Percentiles rank a stretch among this genome's conserved stretches.
These are phyloP conservation scores for Heliconius hewitsoni DNA, from an alignment of 1,140 invertebrate species.

Conservation along the genomic window DNA sequence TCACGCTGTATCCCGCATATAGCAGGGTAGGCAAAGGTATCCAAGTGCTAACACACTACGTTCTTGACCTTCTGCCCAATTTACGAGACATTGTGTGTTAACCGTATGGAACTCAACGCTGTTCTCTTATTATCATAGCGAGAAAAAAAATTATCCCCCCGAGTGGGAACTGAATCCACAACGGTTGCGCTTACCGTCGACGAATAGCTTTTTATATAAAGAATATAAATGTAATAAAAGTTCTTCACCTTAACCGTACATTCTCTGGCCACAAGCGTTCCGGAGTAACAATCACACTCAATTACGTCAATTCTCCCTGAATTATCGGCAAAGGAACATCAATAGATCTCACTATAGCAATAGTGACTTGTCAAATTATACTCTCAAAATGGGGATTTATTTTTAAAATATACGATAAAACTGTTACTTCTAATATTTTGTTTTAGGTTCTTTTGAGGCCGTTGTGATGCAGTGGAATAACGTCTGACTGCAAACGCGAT, in stretches of 20 bases:
- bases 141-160: not conserved
- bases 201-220: not conserved
- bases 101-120: too few relatives aligned
- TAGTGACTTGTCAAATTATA: slow-evolving; percentile 12
- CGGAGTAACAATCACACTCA: slow-evolving; percentile 30
- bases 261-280: slow-evolving; percentile 18
- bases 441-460: not conserved
- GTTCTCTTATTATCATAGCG: too few relatives aligned
- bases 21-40: too few relatives aligned
- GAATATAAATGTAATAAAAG: not conserved
- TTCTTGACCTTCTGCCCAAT: too few relatives aligned
- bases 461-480: too few relatives aligned
- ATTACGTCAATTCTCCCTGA: slow-evolving; percentile 32
- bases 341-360: slow-evolving; percentile 18
- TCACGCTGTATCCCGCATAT: too few relatives aligned
- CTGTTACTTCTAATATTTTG: not conserved
- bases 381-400: not conserved
- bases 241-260: not conserved
- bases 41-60: too few relatives aligned
- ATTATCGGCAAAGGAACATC: slow-evolving; percentile 29
- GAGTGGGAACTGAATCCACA: not conserved
- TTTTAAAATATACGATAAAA: not conserved
- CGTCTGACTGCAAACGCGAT: too few relatives aligned
- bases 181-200: not conserved
- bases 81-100: too few relatives aligned